Percentiles rank a stretch among this genome's conserved stretches.
phyloP scores from a whole-genome alignment of 2,113 vertebrate genomes.

The Sigmodon hispidus region DNA sequence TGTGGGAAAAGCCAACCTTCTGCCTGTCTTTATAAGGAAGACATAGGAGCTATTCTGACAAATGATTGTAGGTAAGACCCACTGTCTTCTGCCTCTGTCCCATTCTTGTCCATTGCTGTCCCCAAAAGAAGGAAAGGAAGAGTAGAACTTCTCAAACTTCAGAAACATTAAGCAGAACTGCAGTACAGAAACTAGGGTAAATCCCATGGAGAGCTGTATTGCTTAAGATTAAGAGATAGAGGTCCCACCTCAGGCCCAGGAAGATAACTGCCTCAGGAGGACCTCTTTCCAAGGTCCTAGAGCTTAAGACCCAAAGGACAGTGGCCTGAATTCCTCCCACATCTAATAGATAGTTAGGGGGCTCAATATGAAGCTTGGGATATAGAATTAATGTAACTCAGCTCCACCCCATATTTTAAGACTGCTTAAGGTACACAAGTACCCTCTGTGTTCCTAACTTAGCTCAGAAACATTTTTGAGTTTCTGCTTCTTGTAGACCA shows the following conservation, averaged over 20 bases:
- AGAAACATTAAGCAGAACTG: slow-evolving; percentile 50
- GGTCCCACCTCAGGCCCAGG: neutral
- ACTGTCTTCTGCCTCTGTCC: neutral
- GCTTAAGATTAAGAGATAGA: neutral
- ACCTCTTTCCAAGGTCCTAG: slow-evolving; percentile 23
- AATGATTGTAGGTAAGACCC: slow-evolving; percentile 3
- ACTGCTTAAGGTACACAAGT: neutral
- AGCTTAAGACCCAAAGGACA: neutral
- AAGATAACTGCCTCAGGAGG: slow-evolving; percentile 23
- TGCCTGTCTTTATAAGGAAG: slow-evolving; percentile 50
- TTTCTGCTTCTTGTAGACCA: slow-evolving; percentile 51
- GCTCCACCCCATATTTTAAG: slow-evolving; percentile 5
- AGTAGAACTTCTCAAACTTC: slow-evolving; percentile 55
- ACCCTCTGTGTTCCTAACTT: neutral
- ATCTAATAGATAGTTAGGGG: neutral
- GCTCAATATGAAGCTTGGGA: neutral
- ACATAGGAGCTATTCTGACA: slow-evolving; percentile 18
- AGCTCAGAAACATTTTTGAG: slow-evolving; percentile 32
- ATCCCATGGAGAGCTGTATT: neutral
- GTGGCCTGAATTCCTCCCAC: neutral
- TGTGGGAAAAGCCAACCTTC: neutral
- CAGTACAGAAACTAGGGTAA: slow-evolving; percentile 33
- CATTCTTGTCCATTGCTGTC: neutral
- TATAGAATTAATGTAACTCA: neutral
- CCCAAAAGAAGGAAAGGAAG: neutral